Base-by-base conservation (phyloP, 2,888 invertebrate species). In the Silvanus unidentatus region DNA sequence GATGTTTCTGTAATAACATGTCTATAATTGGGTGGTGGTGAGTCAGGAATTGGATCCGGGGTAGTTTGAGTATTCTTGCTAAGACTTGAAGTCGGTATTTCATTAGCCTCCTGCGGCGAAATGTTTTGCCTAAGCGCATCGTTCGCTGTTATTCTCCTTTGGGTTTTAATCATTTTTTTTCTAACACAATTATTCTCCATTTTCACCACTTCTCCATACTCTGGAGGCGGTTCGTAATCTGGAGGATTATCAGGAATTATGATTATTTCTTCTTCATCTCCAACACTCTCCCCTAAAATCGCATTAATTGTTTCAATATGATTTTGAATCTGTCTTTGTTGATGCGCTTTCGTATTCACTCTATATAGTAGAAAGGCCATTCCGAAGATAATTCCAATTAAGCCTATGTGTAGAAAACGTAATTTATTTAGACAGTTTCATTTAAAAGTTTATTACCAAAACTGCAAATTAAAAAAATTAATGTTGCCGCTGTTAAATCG, bases 161-260 rank as follows among this genome's bases (percentile, higher is more conserved):
- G n/a, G n/a, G n/a, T n/a, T n/a, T n/a, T n/a, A n/a, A n/a, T n/a
- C n/a, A n/a, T n/a, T n/a, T n/a, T 22, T 22, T 22, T 22, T 8
- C 22, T 3, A 5, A 5, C 8, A 22, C 4, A 16, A 6, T 15
- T n/a, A n/a, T 37, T 37, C 15, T 50, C 47, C 37, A 45, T 22
- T 40, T 56, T 60, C 9, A 62, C 32, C n/a, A 83, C 77, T 47
- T 84, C 83, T 45, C 82, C 81, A 58, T 86, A 86, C 48, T 82
- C 80, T 0, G 85, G 85, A 1, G 85, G 85, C 1, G 82, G 79
- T 63, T 85, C 85, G 65, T 85, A 85, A 38, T 74, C 75, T 1
- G 85, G 84, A 8, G 80, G 80, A 28, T 84, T 82, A 47, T 83
- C 82, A 38, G 75, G 76, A 64, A 66, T 73, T 68, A 62, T 73